These are phyloP conservation scores for Dipodomys spectabilis DNA, from an alignment of 2,113 vertebrate species.

Conservation along the genomic window DNA sequence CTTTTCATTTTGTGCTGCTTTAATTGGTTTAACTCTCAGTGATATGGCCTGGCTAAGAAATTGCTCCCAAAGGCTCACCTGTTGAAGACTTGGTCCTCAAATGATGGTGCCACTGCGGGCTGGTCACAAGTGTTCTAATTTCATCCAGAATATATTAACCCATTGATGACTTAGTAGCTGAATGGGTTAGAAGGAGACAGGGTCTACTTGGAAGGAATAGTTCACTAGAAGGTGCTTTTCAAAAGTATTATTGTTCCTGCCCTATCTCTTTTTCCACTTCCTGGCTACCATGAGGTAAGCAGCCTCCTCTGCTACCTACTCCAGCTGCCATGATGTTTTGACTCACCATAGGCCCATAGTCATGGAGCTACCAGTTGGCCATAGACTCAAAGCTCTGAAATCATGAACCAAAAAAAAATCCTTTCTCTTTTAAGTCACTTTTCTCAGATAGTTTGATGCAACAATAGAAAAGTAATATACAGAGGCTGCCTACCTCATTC, in stretches of 20 bases:
- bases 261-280: neutral
- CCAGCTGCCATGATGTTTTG: neutral
- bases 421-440: too few species aligned
- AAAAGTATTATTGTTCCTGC: neutral
- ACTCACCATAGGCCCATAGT: neutral
- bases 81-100: neutral
- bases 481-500: neutral
- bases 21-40: conserved; percentile 10
- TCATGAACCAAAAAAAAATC: neutral
- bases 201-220: neutral
- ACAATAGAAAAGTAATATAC: neutral
- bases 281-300: neutral
- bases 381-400: neutral
- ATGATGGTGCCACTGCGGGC: too few species aligned
- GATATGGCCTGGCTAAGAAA: neutral
- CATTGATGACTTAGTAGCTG: neutral
- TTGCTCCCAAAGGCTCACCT: neutral
- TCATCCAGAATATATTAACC: too few species aligned
- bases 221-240: neutral
- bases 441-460: neutral
- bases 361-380: neutral
- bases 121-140: too few species aligned
- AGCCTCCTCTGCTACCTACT: too few species aligned
- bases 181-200: neutral
- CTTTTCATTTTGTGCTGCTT: neutral